Base-by-base conservation (phyloP, 2,888 invertebrate species). In the Lypha dubia region DNA sequence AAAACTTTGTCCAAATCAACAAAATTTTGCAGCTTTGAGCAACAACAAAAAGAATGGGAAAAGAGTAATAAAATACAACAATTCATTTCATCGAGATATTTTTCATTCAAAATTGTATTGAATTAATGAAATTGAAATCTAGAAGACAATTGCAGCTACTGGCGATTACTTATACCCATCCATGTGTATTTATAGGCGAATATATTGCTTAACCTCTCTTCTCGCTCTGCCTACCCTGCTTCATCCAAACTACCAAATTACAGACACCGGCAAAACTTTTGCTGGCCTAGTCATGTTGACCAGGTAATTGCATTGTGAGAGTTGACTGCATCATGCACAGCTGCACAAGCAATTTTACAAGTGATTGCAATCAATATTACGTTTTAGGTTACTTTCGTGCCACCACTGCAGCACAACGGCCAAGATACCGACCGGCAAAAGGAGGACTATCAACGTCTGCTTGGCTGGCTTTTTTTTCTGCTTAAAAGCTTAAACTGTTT, bases 41-140 rank as follows among this genome's bases (percentile, higher is more conserved):
- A 17, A 68, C 17, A 73, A 51, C 20, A 49, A 41, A 63, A 76
- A 24, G 6, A 15, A 49, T n/a, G 62, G 2, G 24, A 44, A 63
- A 58, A 58, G 13, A 58, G 9, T 17, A 49, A 74, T 38, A 38
- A 74, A 76, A 38, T 22, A 56, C 73, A 67, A 56, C 58, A 77
- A 77, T 53, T 67, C 79, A 73, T 79, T 82, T 82, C 75, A 56
- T 49, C 63, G 62, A 71, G 75, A 60, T 82, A 82, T 82, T 82
- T 82, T 82, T 76, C 81, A 76, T 82, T 76, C 49, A 70, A 82
- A 75, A 85, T 83, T 77, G 81, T 74, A 82, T 84, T 85, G 85
- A 86, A 86, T 86, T 86, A 86, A 86, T 86, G 85, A 86, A 87
- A 82, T 83, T 86, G 85, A 86, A 86, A 83, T 84, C 73, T 85